A percentile compares a stretch with the other conserved stretches of the same genome.
Evolutionary conservation across 2,113 vertebrate species (phyloP).

Genomic region (Oncorhynchus keta): DNA sequence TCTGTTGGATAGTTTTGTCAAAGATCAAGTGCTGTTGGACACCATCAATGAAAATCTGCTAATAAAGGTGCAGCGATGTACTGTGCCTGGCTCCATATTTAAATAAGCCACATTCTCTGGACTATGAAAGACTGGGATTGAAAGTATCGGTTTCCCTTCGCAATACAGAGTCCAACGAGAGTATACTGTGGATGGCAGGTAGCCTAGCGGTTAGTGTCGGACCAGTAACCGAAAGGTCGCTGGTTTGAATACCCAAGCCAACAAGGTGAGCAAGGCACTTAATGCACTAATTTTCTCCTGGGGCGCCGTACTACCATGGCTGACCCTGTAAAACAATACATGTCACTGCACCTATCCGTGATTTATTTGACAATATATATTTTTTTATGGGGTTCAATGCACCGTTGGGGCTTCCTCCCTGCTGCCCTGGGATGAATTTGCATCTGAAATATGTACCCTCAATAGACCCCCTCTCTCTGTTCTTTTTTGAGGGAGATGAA

Average conservation of each 20-base stretch:
- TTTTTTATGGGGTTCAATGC: not conserved
- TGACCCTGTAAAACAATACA: no score
- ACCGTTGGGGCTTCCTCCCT: slow-evolving; percentile 22
- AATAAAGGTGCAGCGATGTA: slow-evolving; percentile 28
- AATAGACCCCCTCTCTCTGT: slow-evolving; percentile 42
- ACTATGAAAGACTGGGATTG: slow-evolving; percentile 37
- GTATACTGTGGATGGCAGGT: not conserved
- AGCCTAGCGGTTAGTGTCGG: no score
- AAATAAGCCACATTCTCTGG: slow-evolving; percentile 46
- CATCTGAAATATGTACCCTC: slow-evolving; percentile 50
- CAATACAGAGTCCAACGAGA: no score
- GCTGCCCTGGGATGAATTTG: slow-evolving; percentile 50
- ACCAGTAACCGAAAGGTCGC: no score
- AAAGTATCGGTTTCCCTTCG: slow-evolving; percentile 41
- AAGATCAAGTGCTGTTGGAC: slow-evolving; percentile 28
- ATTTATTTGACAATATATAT: no score
- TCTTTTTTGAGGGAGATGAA: slow-evolving; percentile 24
- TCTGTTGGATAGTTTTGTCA: slow-evolving; percentile 26
- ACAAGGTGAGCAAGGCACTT: no score
- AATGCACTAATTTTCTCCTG: no score
- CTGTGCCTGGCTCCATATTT: slow-evolving; percentile 2
- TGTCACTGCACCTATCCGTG: no score
- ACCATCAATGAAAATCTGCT: slow-evolving; percentile 44
- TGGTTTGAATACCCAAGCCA: no score
- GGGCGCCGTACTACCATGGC: no score